Evolutionary conservation across 2,797 vertebrate genomes (phyloP).

Genomic region (Liparis tanakae): DNA sequence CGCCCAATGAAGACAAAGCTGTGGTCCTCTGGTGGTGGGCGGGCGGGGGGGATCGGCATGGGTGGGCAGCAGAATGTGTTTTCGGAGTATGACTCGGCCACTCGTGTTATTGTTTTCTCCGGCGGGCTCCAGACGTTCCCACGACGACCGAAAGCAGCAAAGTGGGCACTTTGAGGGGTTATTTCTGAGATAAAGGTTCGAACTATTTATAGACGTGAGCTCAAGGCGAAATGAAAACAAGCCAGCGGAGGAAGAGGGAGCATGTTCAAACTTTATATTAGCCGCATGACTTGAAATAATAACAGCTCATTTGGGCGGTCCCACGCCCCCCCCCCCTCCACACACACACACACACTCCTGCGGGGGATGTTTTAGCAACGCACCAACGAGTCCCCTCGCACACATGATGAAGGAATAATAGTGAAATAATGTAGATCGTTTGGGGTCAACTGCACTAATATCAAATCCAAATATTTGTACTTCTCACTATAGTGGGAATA

Average conservation of each 20-base stretch:
- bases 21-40: conserved; percentile 47
- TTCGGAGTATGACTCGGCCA: conserved; percentile 39
- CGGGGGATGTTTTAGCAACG: neutral
- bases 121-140: conserved; percentile 19
- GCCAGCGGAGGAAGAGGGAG: neutral
- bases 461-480: neutral
- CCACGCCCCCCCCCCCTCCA: neutral
- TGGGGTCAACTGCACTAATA: neutral
- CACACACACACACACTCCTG: too few species aligned
- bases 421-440: neutral
- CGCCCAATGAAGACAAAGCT: neutral
- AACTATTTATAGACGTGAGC: neutral
- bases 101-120: conserved; percentile 38
- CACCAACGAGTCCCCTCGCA: neutral
- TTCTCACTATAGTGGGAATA: neutral
- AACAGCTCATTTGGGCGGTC: neutral
- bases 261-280: neutral
- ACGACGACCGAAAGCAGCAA: conserved; percentile 12
- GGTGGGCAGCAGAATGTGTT: conserved; percentile 54
- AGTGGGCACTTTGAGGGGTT: neutral
- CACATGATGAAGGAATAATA: neutral
- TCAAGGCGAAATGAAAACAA: neutral
- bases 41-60: conserved; percentile 46
- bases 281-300: neutral
- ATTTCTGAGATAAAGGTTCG: conserved; percentile 6